Conservation (phyloP, 53 echinoderm and acorn worm genomes). For the Mesocentrotus franciscanus region DNA sequence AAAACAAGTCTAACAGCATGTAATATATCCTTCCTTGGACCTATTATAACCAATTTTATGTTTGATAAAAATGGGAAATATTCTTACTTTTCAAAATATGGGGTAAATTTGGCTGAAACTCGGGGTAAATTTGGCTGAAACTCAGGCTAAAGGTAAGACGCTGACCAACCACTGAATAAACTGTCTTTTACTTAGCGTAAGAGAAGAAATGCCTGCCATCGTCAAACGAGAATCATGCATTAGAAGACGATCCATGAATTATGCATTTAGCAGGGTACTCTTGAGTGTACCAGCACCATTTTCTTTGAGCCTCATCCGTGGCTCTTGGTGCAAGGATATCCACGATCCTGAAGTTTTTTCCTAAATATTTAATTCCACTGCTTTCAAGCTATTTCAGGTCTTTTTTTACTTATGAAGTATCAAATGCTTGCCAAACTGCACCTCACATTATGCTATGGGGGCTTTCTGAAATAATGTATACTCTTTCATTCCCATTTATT, state of each 20-base stretch:
- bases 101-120: not conserved
- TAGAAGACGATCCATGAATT: slow-evolving; percentile 18
- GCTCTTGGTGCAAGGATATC: not conserved
- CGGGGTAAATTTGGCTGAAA: not conserved
- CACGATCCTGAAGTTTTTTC: slow-evolving; percentile 35
- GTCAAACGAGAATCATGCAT: slow-evolving; percentile 9
- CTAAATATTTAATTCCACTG: slow-evolving; percentile 37
- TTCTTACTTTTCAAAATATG: not conserved
- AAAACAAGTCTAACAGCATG: not conserved
- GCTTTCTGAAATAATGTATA: not conserved
- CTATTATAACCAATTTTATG: not conserved
- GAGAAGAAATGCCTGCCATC: not conserved
- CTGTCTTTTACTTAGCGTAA: not conserved
- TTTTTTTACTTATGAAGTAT: not conserved
- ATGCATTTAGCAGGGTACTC: slow-evolving; percentile 40
- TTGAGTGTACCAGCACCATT: not conserved
- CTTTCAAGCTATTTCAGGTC: not conserved
- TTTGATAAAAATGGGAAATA: not conserved
- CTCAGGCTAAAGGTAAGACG: not conserved
- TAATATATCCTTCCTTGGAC: not conserved
- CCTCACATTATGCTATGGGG: not conserved
- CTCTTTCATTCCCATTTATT: no score
- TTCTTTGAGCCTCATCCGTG: not conserved
- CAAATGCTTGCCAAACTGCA: not conserved
- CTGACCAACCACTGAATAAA: slow-evolving; percentile 13